Base-by-base conservation (phyloP, 2,797 vertebrate species). In the Enoplosus armatus region DNA sequence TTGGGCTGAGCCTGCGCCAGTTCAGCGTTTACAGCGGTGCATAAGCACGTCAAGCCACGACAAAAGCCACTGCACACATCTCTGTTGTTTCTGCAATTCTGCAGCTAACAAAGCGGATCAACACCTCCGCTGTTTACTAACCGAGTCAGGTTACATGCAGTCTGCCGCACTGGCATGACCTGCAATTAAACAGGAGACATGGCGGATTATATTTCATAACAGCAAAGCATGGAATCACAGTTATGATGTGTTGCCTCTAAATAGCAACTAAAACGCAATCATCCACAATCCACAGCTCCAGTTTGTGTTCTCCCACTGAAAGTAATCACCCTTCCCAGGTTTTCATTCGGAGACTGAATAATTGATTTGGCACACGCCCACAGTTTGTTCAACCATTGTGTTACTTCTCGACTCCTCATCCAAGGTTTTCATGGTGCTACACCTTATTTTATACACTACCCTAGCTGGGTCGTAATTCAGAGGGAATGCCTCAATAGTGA, bases 291-390 rank as follows among this genome's bases (percentile, higher is more conserved):
- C 22, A 53, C 58, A 67, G 66, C 69, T 75, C 41, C 41, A 29
- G n/a, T 75, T 71, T 80, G 62, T 66, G 48, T 83, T 80, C 59
- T 85, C 58, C 56, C 61, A 18, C 69, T 78, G 67, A 82, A 85
- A 82, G 79, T 80, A 76, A 74, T 86, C 82, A 85, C 76, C 69
- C 59, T 56, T 78, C 80, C 72, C 72, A 66, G 60, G 76, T 86
- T 90, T 90, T 88, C 66, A 85, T 89, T 90, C 85, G 65, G 75
- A 72, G 83, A 8, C 60, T 89, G 62, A 89, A 84, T 86, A 84
- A 88, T 81, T 91, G 73, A 91, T 87, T 78, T 82, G 86, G 80
- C 66, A 50, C 56, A 75, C 14, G 9, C 73, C 66, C 47, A 53
- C 79, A 85, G 70, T 83, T 86, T 84, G 64, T 78, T 70, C 72